Percentiles rank a stretch among this genome's conserved stretches.
phyloP scores from a whole-genome alignment of 2,888 invertebrate genomes.

The Euzetes globulus region DNA sequence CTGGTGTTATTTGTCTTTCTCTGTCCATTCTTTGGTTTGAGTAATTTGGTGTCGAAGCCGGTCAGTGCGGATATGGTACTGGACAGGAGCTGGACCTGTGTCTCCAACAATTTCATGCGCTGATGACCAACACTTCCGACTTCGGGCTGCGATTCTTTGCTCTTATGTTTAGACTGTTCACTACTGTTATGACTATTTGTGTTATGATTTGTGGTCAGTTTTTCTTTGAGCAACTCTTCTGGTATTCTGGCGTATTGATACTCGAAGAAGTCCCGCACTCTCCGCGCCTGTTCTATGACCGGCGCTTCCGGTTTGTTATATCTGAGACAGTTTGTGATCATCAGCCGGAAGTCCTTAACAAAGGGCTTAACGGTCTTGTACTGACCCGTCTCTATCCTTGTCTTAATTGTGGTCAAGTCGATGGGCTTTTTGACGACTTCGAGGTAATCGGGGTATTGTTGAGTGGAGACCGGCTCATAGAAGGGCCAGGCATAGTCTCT shows the following conservation, averaged over 20 bases:
- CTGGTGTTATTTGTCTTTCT: neutral
- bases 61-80: constrained; percentile 1
- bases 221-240: constrained; percentile 26
- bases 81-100: constrained; percentile 23
- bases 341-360: constrained; percentile 32
- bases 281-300: constrained; percentile 30
- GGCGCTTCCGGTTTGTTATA: constrained; percentile 35
- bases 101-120: constrained; percentile 24
- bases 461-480: constrained; percentile 27
- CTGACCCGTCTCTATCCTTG: constrained; percentile 33
- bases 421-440: constrained; percentile 29
- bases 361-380: constrained; percentile 21
- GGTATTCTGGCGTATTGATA: constrained; percentile 31
- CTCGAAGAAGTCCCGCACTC: constrained; percentile 32
- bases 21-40: neutral
- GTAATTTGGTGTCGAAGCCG: neutral
- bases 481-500: constrained; percentile 34
- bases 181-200: neutral
- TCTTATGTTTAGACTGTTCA: neutral
- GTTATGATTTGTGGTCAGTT: neutral
- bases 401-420: constrained; percentile 34
- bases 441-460: constrained; percentile 29
- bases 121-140: neutral
- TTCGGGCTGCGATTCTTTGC: neutral
- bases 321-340: constrained; percentile 34